Evolutionary conservation across 1,140 invertebrate species (phyloP), one percentile per base, ranked within the genome.

Genomic region (Lordiphosa stackelbergi): DNA sequence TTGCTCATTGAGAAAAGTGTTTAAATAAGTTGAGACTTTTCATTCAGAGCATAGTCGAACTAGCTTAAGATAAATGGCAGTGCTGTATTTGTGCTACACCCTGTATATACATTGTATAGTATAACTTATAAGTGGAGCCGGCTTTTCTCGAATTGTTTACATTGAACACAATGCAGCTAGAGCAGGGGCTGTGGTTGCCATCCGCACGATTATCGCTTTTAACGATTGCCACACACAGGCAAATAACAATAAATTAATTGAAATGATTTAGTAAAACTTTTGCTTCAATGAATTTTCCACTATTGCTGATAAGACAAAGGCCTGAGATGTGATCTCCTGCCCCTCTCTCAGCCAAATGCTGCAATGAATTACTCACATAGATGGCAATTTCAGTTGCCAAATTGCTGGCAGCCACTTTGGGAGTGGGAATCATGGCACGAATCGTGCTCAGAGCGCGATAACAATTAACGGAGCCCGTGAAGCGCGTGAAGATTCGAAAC

Each of bases 381-480:
- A 56, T 81, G 68, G 75, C 71, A 48, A 83, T 81, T 75, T 83
- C 72, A 63, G 77, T 55, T 60, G 75, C 71, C 77, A 81, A 71
- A 43, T 75, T 41, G 19, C 36, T 5, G 12, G 2, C 34, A 5
- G 3, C 6, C 12, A 4, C 5, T 13, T 10, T 11, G 31, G 35
- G 12, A n/a, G 38, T 12, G 12, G 38, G 12, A 16, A 66, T 71
- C 75, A 79, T 79, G 16, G 40, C 56, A 48, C 51, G 62, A 53
- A 56, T 31, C 38, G 56, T 8, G 28, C 28, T 31, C 28, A 31
- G 28, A 31, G 28, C 46, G 43, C 55, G 75, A 68, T 58, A 74
- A 55, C 55, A 58, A 55, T 62, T 58, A 63, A 75, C 46, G 42
- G 52, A 56, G 58, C 43, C 55, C 42, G 73, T 46, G 53, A 65